These are phyloP conservation scores for Caerostris darwini DNA, from an alignment of 1,140 invertebrate genomes.

Conservation along the genomic window DNA sequence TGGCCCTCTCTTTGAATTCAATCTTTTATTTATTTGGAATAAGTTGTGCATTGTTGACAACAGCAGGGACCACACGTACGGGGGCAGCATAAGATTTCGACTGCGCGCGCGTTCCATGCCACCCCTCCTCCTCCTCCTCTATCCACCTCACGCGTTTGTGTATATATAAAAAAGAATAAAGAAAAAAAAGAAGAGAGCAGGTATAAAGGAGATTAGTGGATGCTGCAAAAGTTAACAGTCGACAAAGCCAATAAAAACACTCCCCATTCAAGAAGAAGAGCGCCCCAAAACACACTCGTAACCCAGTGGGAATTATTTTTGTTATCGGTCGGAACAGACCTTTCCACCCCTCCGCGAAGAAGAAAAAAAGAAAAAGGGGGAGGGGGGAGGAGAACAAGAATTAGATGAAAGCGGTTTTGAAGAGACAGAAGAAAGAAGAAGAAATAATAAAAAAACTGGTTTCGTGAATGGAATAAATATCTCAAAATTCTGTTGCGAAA, in stretches of 20 bases:
- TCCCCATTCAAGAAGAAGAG: not conserved
- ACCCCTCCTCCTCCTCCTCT: not conserved
- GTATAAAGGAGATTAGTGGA: constrained; percentile 57
- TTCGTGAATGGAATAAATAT: constrained; percentile 55
- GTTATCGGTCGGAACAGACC: constrained; percentile 26
- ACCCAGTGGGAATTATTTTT: constrained; percentile 55
- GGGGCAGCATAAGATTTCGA: not conserved
- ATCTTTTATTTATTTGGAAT: not conserved
- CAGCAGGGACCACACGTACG: constrained; percentile 20
- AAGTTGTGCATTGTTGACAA: not conserved
- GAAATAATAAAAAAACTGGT: constrained; percentile 7
- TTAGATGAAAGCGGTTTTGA: not conserved
- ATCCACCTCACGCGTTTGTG: not conserved
- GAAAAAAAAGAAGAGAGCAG: not conserved
- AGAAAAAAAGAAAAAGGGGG: not conserved
- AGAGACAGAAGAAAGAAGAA: not conserved
- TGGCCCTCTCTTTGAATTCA: not conserved
- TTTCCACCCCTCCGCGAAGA: not conserved
- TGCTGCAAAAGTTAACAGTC: constrained; percentile 45
- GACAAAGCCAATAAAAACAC: constrained; percentile 69
- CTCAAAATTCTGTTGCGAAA: constrained; percentile 55
- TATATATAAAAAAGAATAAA: not conserved
- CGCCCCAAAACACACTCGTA: constrained; percentile 43
- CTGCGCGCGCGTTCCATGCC: not conserved
- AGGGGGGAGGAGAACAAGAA: not conserved